These are phyloP conservation scores for Callopanchax toddi DNA, from an alignment of 2,113 vertebrate genomes.

Conservation along the genomic window DNA sequence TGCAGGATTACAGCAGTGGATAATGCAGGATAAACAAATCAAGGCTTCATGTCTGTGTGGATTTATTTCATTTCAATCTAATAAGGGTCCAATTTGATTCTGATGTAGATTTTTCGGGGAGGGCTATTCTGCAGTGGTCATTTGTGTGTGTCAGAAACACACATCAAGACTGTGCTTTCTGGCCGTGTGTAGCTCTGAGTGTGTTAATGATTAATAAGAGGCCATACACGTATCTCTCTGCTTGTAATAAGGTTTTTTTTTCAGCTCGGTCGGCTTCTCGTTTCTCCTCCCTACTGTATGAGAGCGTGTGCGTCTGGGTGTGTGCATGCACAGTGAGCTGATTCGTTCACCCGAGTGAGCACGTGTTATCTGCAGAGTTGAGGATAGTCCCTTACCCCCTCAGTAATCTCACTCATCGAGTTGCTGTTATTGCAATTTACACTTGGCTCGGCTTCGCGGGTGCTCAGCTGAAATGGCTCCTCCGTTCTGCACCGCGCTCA, in stretches of 20 bases:
- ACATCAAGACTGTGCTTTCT: conserved; percentile 47
- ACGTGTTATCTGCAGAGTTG: conserved; percentile 26
- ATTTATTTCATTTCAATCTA: conserved; percentile 5
- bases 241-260: conserved; percentile 26
- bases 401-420: conserved; percentile 62
- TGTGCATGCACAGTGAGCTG: conserved; percentile 16
- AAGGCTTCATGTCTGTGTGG: not conserved
- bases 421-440: conserved; percentile 65
- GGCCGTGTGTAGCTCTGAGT: conserved; percentile 45
- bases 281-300: conserved; percentile 6
- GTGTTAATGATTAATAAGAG: conserved; percentile 54
- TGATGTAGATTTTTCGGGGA: conserved; percentile 3
- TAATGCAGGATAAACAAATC: not conserved
- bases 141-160: conserved; percentile 23
- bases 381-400: conserved; percentile 49
- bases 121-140: conserved; percentile 19
- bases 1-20: not conserved
- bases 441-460: conserved; percentile 60
- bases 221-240: conserved; percentile 36
- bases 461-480: conserved; percentile 44
- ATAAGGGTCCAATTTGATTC: conserved; percentile 13
- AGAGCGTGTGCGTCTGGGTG: conserved; percentile 2
- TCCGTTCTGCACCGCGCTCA: conserved; percentile 15
- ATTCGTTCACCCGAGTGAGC: conserved; percentile 14
- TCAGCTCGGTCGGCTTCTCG: conserved; percentile 38